Evolutionary conservation across 2,113 vertebrate genomes (phyloP).

Genomic region (Channa argus): DNA sequence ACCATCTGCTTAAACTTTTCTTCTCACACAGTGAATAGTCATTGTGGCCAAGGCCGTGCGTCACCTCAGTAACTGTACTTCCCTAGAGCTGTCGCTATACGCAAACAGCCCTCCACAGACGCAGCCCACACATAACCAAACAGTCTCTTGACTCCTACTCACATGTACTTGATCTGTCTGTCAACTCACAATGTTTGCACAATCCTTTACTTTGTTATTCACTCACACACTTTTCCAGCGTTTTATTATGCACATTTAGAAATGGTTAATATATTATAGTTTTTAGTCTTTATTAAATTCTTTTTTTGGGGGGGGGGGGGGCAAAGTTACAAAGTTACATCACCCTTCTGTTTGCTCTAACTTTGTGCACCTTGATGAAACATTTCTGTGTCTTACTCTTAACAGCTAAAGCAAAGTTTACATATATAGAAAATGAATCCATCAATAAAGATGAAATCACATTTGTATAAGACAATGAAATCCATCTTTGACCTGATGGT

Average conservation of each 20-base stretch:
- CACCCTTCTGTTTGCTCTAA: neutral
- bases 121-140: neutral
- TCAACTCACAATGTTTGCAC: constrained; percentile 10
- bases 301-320: too few relatives aligned
- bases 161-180: constrained; percentile 27
- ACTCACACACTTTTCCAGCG: neutral
- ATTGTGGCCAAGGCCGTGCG: constrained; percentile 3
- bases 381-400: too few relatives aligned
- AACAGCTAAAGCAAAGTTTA: too few relatives aligned
- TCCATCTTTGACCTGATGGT: too few relatives aligned
- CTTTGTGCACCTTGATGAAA: too few relatives aligned
- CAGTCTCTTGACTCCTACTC: constrained; percentile 22
- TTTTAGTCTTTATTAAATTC: neutral
- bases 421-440: too few relatives aligned
- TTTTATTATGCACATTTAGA: neutral
- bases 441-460: too few relatives aligned
- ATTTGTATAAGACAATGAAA: too few relatives aligned
- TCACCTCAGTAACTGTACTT: neutral
- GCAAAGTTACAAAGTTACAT: neutral
- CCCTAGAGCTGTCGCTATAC: constrained; percentile 4
- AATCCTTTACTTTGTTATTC: constrained; percentile 4
- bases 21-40: neutral
- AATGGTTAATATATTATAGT: neutral
- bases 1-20: constrained; percentile 27
- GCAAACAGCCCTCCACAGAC: neutral